Evolutionary conservation across 1,140 invertebrate genomes (phyloP), one percentile per base, ranked within the genome.

Genomic region (Cotesia chilonis): DNA sequence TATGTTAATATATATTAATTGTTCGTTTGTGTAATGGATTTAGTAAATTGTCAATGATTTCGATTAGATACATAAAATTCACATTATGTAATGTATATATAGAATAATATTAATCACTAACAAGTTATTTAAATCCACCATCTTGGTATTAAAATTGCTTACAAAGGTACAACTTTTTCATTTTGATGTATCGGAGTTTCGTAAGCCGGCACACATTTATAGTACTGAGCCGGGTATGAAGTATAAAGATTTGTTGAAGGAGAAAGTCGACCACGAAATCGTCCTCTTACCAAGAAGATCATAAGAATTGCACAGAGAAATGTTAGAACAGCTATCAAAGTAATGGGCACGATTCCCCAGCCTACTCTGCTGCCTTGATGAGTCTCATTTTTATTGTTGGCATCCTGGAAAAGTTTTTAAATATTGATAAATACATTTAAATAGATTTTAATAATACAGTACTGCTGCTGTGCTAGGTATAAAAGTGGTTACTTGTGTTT

Each of bases 161-260:
- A 85, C 68, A 85, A 75, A 7, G 79, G 80, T 68, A 81, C 79
- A 37, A 86, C 77, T 74, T 86, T 86, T 74, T 84, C 83, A 69
- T 80, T 79, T 61, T 75, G 80, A 72, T 82, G 83, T 60, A 80
- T 75, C 47, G 80, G 81, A 3, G 80, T 81, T 37, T 85, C 84
- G 68, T 86, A 85, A 12, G 75, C 81, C 9, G 84, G 83, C n/a
- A 86, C 82, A 68, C 81, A 84, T 69, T 86, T 86, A 77, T 86
- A 86, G 74, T 86, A 86, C 71, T 86, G 84, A 36, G 82, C 78
- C n/a, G 83, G 81, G 61, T 82, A 83, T 4, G 80, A 76, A 3
- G 80, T 67, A 55, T 82, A 86, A 0, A 81, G 72, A 9, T 72
- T 71, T 38, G 81, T 79, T 14, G 80, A 78, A 0, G 83, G 80